Conservation (phyloP, 2,888 invertebrate genomes). For the Disparrhopalites patrizii region DNA sequence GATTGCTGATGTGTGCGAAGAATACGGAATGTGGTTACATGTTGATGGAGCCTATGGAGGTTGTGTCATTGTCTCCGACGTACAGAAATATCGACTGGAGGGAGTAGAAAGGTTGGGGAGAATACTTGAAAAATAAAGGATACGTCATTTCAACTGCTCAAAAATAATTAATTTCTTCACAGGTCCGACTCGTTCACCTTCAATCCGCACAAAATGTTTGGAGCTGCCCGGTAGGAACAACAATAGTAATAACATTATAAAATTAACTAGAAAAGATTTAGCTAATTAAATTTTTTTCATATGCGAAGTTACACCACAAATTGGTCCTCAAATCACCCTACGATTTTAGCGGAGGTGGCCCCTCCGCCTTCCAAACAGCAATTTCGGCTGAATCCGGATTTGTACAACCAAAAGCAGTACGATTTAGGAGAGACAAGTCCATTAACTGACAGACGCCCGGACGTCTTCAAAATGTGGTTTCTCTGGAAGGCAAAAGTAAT, state of each 20-base stretch:
- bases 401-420: conserved; percentile 7
- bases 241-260: background rate
- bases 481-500: conserved; percentile 25
- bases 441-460: conserved; percentile 7
- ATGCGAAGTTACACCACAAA: conserved; percentile 6
- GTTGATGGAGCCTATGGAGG: conserved; percentile 32
- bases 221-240: background rate
- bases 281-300: background rate
- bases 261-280: too few relatives aligned
- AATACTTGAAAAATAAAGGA: background rate
- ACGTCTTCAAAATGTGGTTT: conserved; percentile 23
- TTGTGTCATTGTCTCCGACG: conserved; percentile 28
- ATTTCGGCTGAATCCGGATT: background rate
- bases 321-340: background rate
- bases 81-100: conserved; percentile 16
- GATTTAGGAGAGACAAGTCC: conserved; percentile 1
- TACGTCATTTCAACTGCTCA: background rate
- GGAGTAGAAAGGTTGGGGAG: conserved; percentile 25
- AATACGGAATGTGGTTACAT: conserved; percentile 35
- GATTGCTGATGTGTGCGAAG: conserved; percentile 19
- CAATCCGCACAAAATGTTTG: conserved; percentile 18
- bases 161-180: conserved; percentile 46
- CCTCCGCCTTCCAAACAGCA: conserved; percentile 11
- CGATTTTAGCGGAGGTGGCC: background rate
- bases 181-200: conserved; percentile 22